Evolutionary conservation across 1,140 invertebrate genomes (phyloP).

Genomic region (Cotesia chilonis): DNA sequence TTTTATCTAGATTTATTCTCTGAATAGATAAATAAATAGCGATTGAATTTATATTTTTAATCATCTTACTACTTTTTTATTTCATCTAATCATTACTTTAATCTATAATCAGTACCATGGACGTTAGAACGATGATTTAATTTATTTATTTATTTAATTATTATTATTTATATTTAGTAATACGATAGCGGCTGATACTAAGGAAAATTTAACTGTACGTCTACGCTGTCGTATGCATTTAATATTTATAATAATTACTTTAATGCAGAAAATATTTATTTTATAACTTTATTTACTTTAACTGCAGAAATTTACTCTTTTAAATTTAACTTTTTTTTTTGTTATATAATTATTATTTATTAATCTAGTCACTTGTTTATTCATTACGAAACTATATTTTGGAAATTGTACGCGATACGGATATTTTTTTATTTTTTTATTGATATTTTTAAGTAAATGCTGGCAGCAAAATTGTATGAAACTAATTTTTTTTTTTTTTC

Average conservation of each 20-base stretch:
- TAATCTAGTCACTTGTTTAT: conserved; percentile 41
- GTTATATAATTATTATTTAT: conserved; percentile 13
- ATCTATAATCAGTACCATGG: conserved; percentile 47
- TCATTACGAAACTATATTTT: conserved; percentile 50
- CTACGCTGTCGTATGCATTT: conserved; percentile 15
- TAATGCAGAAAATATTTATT: conserved; percentile 58
- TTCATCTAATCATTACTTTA: conserved; percentile 39
- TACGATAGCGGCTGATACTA: neutral
- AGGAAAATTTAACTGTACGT: neutral
- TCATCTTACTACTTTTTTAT: conserved; percentile 27
- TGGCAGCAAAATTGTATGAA: conserved; percentile 48
- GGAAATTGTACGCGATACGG: conserved; percentile 31
- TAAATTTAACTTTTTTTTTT: conserved; percentile 15
- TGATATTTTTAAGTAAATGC: conserved; percentile 34
- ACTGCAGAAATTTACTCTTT: conserved; percentile 24
- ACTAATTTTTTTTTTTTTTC: conserved; percentile 48
- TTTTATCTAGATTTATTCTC: conserved; percentile 38
- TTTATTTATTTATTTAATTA: conserved; percentile 7
- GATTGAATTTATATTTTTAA: conserved; percentile 42
- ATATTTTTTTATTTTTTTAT: conserved; percentile 16
- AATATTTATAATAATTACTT: conserved; percentile 38
- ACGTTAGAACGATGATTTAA: conserved; percentile 46
- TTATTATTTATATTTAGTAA: neutral
- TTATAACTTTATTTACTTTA: conserved; percentile 37
- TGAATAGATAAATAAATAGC: conserved; percentile 59